phyloP scores from a whole-genome alignment of 2,113 vertebrate genomes.

The Bostrychus sinensis region DNA sequence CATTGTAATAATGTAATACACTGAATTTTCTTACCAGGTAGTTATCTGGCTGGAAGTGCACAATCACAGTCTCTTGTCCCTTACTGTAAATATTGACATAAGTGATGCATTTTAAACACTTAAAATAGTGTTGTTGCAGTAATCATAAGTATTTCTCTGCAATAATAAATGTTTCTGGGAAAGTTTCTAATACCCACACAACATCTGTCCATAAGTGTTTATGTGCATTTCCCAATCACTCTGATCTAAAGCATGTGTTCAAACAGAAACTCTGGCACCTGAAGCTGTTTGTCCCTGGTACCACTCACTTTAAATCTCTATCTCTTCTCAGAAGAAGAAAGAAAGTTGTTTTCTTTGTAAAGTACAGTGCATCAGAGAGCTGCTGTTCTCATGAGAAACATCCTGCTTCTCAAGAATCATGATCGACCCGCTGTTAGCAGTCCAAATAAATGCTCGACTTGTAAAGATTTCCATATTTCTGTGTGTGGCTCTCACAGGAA shows the following conservation, averaged over 20 bases:
- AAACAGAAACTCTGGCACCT: neutral
- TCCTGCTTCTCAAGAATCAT: conserved; percentile 13
- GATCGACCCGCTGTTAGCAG: conserved; percentile 4
- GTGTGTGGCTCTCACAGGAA: neutral
- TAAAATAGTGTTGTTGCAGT: neutral
- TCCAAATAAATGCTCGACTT: conserved; percentile 27
- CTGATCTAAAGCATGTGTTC: conserved; percentile 7
- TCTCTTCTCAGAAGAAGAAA: neutral
- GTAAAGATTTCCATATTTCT: conserved; percentile 32
- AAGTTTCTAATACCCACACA: neutral
- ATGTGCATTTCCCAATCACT: conserved; percentile 1
- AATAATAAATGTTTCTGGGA: neutral
- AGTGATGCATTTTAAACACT: neutral
- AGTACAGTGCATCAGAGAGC: neutral
- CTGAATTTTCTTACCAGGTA: no score
- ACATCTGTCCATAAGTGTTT: neutral
- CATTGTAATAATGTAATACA: no score
- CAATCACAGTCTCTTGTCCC: no score
- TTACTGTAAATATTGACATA: neutral
- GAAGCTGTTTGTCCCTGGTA: conserved; percentile 8
- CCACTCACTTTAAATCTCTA: neutral
- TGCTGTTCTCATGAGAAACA: conserved; percentile 12
- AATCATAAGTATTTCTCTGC: neutral
- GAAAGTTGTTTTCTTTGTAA: conserved; percentile 19
- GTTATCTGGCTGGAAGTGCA: no score